Base-by-base conservation (phyloP, 1,140 invertebrate genomes). In the Homarus americanus region DNA sequence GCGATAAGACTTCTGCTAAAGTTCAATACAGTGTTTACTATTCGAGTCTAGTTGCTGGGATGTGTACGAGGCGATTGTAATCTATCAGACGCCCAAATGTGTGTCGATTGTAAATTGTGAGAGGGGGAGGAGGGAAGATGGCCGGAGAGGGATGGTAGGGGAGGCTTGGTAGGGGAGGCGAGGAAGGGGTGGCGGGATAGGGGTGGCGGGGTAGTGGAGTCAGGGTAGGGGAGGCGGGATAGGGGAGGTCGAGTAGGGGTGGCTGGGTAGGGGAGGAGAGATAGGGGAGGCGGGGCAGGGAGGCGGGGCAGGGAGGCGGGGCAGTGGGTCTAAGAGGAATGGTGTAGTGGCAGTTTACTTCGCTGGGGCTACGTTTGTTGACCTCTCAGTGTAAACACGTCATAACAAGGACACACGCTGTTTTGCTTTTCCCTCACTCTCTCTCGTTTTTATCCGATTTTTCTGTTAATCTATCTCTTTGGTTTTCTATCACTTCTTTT, bases 61-160 rank as follows among this genome's bases (percentile, higher is more conserved):
- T n/a, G 49, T 80, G n/a, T 49, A 80, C 49, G 40, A 49, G 40
- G 78, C 49, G 78, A 80, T 75, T 75, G 36, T 34, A 34, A 75
- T 75, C 73, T 75, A 75, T 75, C 73, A 34, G n/a, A 34, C 28
- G n/a, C 9, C 73, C 36, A n/a, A 75, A 28, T 38, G 73, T 75
- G 34, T 5, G 73, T 34, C 15, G 34, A 75, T 5, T 75, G 73
- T 75, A 75, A 75, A 75, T 34, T 34, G 73, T 36, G 73, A 17
- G 73, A 5, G 15, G n/a, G n/a, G n/a, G n/a, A n/a, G n/a, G 5
- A 38, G 73, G 73, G n/a, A 75, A 36, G 2, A 75, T n/a, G n/a
- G n/a, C 9, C 15, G n/a, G 34, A 7, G 17, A 36, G 34, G 73
- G 20, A 32, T 32, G 5, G 32, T 24, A 24, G 24, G 32, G 66